Percentiles rank a stretch among this genome's conserved stretches.
Conservation (phyloP, 2,797 vertebrate species). For the Hephaestus fuliginosus region DNA sequence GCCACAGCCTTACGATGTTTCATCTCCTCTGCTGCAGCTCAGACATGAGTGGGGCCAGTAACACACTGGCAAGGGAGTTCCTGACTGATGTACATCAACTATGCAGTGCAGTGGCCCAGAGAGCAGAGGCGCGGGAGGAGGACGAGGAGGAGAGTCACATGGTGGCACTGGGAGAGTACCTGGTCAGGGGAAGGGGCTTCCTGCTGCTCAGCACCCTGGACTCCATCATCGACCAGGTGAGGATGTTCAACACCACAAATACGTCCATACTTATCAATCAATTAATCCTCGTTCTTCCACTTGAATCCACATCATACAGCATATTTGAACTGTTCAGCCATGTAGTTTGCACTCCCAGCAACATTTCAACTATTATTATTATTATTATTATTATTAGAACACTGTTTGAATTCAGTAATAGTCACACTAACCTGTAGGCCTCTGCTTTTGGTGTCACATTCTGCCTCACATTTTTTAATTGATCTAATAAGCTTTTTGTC, state of each 20-base stretch:
- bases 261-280: neutral
- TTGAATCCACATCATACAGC: neutral
- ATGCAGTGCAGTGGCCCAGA: conserved; percentile 95
- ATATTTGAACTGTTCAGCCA: neutral
- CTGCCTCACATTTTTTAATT: neutral
- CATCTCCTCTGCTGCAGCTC: conserved; percentile 82
- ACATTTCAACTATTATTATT: neutral
- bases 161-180: conserved; percentile 95
- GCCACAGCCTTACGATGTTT: neutral
- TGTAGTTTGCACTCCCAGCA: neutral
- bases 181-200: conserved; percentile 95
- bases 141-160: conserved; percentile 97
- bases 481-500: neutral
- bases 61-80: conserved; percentile 97
- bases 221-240: conserved; percentile 95
- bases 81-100: conserved; percentile 96
- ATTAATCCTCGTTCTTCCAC: neutral
- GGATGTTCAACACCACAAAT: conserved; percentile 8
- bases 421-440: neutral
- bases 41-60: conserved; percentile 97
- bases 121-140: conserved; percentile 90
- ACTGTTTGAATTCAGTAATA: neutral
- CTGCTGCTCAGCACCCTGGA: conserved; percentile 94
- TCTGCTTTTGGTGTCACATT: conserved; percentile 1
- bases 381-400: neutral